Base-by-base conservation (phyloP, 2,113 vertebrate genomes). In the Lagopus muta region DNA sequence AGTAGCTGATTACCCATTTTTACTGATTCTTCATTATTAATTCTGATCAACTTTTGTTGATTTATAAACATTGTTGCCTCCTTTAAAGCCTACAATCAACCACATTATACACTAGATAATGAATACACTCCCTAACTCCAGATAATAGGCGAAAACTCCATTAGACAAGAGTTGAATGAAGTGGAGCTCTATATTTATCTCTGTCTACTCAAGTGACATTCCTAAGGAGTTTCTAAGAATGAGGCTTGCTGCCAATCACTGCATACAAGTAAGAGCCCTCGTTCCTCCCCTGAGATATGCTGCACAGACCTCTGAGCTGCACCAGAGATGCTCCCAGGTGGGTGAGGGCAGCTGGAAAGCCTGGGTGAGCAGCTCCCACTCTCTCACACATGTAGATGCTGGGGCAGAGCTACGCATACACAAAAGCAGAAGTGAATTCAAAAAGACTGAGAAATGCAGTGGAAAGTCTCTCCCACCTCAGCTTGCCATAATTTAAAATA, bases 21-120 rank as follows among this genome's bases (percentile, higher is more conserved):
- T 93, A 83, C 25, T 17, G 82, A 93, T 55, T 92, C 74, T 96
- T 95, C 90, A 90, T 83, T n/a, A 82, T 95, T 94, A 93, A 92
- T 95, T 92, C 83, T 90, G 89, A 96, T 81, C 82, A 97, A 74
- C 88, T 95, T 95, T 86, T 94, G 89, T 78, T 96, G 92, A 96
- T 96, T 94, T 96, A 91, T 89, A 96, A 92, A 94, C 90, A 93
- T 62, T 38, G 75, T 13, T 93, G 82, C 72, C 82, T 66, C 64
- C 85, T 92, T 88, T 87, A 95, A 94, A 93, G 83, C 38, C 89
- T 88, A 74, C 81, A 92, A 86, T 95, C 90, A 97, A 83, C 64
- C 60, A 45, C 69, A 93, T 94, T 95, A 96, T 82, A 80, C 40
- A 47, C 54, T 50, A 75, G 74, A 66, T 94, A 94, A 97, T 89